phyloP scores from a whole-genome alignment of 2,113 vertebrate species.

The Urocitellus parryii region DNA sequence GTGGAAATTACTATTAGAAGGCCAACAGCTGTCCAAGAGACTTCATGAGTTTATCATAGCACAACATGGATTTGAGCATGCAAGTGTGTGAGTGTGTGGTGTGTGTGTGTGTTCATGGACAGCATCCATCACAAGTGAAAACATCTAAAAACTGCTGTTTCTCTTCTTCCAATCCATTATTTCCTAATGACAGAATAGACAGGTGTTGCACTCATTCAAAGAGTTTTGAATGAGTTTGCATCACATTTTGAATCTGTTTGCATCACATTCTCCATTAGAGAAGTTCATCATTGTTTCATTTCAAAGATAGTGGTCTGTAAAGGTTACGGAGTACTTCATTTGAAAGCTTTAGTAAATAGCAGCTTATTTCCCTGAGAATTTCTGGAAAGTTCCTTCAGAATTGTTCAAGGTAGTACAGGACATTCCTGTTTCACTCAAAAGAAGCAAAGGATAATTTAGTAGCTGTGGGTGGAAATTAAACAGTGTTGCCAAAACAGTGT shows the following conservation, averaged over 20 bases:
- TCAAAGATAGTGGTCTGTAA: conserved; percentile 50
- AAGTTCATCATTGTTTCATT: background rate
- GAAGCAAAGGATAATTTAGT: conserved; percentile 5
- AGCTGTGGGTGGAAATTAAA: background rate
- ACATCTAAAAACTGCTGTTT: background rate
- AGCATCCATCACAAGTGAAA: background rate
- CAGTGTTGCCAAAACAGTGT: background rate
- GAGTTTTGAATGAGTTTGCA: background rate
- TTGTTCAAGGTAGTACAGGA: background rate
- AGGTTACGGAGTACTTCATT: background rate
- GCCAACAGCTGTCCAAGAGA: background rate
- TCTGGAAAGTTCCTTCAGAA: conserved; percentile 56
- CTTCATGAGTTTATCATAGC: background rate
- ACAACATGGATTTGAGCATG: background rate
- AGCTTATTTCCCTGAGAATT: background rate
- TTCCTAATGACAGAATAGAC: background rate
- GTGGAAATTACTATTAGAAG: background rate
- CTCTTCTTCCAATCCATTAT: conserved; percentile 13
- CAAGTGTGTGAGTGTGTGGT: background rate
- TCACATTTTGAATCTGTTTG: background rate
- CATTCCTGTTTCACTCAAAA: background rate
- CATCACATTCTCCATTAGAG: background rate
- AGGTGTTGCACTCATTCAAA: background rate
- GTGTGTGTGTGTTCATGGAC: background rate
- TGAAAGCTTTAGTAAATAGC: conserved; percentile 20